Percentiles rank a stretch among this genome's conserved stretches.
Conservation (phyloP, 2,797 vertebrate species). For the Phylloscopus collybita region DNA sequence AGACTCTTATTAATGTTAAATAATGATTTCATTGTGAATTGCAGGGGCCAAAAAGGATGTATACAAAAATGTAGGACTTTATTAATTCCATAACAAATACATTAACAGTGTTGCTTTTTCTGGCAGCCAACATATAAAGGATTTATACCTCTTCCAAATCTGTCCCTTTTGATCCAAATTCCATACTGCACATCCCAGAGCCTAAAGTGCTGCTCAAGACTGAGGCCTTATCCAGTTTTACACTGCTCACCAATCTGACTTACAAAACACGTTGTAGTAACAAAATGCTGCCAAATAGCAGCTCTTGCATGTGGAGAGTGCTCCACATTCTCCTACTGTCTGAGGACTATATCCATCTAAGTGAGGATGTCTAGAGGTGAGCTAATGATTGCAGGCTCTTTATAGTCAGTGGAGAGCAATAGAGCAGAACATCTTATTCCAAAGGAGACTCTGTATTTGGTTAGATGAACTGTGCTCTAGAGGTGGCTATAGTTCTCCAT, state of each 20-base stretch:
- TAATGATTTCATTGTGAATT: background rate
- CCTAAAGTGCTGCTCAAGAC: background rate
- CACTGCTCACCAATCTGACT: background rate
- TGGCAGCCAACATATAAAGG: background rate
- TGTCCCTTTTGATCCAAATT: background rate
- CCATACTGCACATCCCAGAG: background rate
- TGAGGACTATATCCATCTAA: background rate
- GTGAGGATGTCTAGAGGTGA: background rate
- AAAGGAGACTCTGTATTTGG: background rate
- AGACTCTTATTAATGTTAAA: slow-evolving; percentile 37
- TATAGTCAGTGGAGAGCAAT: background rate
- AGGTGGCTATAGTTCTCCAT: background rate
- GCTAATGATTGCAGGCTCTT: background rate
- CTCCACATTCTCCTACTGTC: background rate
- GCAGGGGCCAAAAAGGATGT: background rate
- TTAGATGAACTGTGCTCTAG: background rate
- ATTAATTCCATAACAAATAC: background rate
- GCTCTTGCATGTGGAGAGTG: background rate
- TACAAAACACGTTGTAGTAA: background rate
- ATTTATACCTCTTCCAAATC: background rate
- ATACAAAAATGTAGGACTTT: background rate
- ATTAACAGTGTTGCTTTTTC: background rate
- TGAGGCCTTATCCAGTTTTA: background rate
- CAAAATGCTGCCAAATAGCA: background rate
- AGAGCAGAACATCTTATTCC: background rate